Percentiles rank a stretch among this genome's conserved stretches.
These are phyloP conservation scores for Troides oblongomaculatus DNA, from an alignment of 2,888 invertebrate genomes.

Conservation along the genomic window DNA sequence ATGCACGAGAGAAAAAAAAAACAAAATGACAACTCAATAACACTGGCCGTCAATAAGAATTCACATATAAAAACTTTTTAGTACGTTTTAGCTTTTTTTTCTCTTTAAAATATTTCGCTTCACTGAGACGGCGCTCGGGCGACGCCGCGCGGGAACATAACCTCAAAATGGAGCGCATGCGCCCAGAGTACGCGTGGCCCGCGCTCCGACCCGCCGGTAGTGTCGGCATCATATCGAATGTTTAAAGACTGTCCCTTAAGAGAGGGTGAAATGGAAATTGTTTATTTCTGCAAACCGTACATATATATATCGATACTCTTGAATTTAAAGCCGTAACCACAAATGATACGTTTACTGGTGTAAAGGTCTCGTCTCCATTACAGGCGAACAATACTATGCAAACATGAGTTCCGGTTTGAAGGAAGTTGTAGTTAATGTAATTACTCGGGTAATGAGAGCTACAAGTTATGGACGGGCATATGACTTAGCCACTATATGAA, in stretches of 20 bases:
- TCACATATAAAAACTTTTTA: conserved; percentile 2
- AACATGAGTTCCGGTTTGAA: no score
- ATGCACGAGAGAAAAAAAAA: conserved; percentile 1
- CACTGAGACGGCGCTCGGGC: conserved; percentile 30
- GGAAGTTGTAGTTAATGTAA: no score
- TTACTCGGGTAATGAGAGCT: no score
- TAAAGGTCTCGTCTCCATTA: no score
- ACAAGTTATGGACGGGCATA: no score
- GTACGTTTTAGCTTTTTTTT: neutral
- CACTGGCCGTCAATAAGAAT: neutral
- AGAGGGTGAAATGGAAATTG: no score
- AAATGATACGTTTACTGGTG: no score
- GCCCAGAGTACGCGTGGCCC: conserved; percentile 46
- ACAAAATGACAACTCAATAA: neutral
- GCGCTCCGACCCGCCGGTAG: conserved; percentile 46
- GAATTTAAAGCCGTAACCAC: no score
- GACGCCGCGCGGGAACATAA: conserved; percentile 47
- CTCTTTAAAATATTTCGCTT: conserved; percentile 13
- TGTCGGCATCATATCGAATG: neutral
- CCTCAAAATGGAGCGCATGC: conserved; percentile 51
- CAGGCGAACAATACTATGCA: no score
- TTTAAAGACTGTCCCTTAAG: neutral
- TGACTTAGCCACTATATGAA: no score
- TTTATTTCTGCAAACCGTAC: no score
- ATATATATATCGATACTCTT: no score